These are phyloP conservation scores for Polyploca ridens DNA, from an alignment of 2,888 invertebrate species.

Conservation along the genomic window DNA sequence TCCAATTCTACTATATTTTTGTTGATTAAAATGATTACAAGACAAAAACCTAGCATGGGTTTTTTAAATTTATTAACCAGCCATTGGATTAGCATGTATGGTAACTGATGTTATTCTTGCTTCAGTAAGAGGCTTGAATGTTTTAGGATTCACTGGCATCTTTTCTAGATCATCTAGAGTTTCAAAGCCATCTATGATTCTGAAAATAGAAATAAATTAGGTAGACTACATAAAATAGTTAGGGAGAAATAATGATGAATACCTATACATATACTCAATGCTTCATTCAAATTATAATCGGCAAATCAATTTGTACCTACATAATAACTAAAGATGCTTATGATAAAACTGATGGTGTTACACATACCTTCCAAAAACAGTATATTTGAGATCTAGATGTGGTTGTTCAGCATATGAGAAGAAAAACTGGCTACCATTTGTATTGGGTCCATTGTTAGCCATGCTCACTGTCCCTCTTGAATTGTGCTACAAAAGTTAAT, in stretches of 20 bases:
- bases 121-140: conserved; percentile 94
- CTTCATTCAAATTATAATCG: too few species aligned
- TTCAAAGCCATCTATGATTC: conserved; percentile 98
- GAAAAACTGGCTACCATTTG: conserved; percentile 99
- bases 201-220: conserved; percentile 75
- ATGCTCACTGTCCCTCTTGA: conserved; percentile 96
- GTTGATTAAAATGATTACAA: conserved; percentile 5
- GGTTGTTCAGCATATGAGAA: conserved; percentile 97
- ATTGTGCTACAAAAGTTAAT: conserved; percentile 87
- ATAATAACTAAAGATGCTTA: background rate
- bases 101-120: conserved; percentile 94
- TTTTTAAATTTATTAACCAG: conserved; percentile 79
- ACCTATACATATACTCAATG: too few species aligned
- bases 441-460: conserved; percentile 99
- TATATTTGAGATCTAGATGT: conserved; percentile 98
- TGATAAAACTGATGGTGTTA: background rate
- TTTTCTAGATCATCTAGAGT: conserved; percentile 98
- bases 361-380: conserved; percentile 95
- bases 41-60: conserved; percentile 15
- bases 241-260: too few species aligned
- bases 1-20: conserved; percentile 23
- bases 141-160: conserved; percentile 96
- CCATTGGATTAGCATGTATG: conserved; percentile 99
- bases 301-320: too few species aligned
- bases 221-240: background rate